Conservation (phyloP, 2,888 invertebrate genomes). For the Conus canariensis region DNA sequence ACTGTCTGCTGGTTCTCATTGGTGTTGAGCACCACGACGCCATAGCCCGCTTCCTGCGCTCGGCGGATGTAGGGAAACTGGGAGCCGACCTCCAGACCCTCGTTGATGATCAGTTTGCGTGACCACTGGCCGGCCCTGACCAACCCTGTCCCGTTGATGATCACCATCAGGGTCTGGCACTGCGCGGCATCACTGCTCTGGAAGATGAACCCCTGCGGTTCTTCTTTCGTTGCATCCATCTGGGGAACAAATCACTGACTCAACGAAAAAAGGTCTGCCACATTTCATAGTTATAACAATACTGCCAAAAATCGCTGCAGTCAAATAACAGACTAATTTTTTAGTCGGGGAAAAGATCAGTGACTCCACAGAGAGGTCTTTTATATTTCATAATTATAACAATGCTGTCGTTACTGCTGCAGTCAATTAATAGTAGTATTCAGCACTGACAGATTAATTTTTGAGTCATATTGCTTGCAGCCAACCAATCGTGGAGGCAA, state of each 20-base stretch:
- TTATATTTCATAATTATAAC: too few relatives aligned
- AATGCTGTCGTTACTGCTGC: too few relatives aligned
- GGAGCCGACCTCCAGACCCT: conserved; percentile 86
- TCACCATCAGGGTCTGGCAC: conserved; percentile 83
- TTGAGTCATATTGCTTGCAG: too few relatives aligned
- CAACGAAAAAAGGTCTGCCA: neutral
- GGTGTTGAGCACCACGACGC: conserved; percentile 87
- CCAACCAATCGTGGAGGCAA: too few relatives aligned
- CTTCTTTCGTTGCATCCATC: conserved; percentile 70
- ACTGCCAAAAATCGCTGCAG: too few relatives aligned
- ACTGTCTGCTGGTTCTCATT: conserved; percentile 81
- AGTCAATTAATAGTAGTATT: too few relatives aligned
- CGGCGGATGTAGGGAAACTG: conserved; percentile 87
- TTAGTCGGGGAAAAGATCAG: too few relatives aligned
- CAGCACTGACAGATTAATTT: too few relatives aligned
- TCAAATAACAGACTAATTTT: too few relatives aligned
- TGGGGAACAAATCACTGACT: conserved; percentile 32
- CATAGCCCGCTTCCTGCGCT: conserved; percentile 84
- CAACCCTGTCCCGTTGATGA: conserved; percentile 89
- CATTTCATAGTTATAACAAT: too few relatives aligned
- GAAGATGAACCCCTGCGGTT: conserved; percentile 85
- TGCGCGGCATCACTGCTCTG: conserved; percentile 83
- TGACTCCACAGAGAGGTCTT: neutral
- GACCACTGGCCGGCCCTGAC: conserved; percentile 83
- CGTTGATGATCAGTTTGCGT: conserved; percentile 88